These are phyloP conservation scores for Ficedula albicollis DNA, from an alignment of 2,797 vertebrate genomes.

Conservation along the genomic window DNA sequence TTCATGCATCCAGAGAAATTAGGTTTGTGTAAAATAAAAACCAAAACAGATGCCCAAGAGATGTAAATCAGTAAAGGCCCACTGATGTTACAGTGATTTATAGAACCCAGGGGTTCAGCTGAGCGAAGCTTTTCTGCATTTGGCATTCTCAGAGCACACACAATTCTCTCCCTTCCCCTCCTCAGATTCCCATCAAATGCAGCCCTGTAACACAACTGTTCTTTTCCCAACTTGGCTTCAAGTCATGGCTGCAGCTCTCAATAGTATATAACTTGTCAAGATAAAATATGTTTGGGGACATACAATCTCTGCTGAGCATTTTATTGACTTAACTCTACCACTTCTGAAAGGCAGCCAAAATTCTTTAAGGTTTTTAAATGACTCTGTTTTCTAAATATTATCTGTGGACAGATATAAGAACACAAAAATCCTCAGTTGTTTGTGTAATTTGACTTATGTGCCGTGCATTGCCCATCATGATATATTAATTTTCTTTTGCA, in stretches of 20 bases:
- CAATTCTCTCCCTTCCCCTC: background rate
- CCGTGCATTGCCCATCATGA: constrained; percentile 35
- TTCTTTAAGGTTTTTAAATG: constrained; percentile 64
- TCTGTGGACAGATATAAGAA: constrained; percentile 4
- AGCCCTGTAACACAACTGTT: constrained; percentile 5
- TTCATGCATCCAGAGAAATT: background rate
- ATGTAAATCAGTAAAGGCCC: background rate
- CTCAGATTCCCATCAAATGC: constrained; percentile 36
- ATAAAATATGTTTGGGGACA: constrained; percentile 72
- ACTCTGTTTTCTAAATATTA: constrained; percentile 73
- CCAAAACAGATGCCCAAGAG: background rate
- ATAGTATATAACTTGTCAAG: constrained; percentile 58
- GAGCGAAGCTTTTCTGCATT: background rate
- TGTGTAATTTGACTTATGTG: constrained; percentile 57
- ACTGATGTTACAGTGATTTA: background rate
- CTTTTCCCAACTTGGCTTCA: constrained; percentile 51
- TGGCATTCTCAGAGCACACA: background rate
- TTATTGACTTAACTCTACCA: constrained; percentile 68
- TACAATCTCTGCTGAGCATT: constrained; percentile 68
- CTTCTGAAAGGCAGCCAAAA: constrained; percentile 74
- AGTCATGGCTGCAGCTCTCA: constrained; percentile 22
- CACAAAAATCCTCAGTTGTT: constrained; percentile 46
- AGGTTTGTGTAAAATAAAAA: background rate
- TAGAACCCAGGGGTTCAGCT: background rate
- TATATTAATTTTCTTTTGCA: constrained; percentile 61